Evolutionary conservation across 2,888 invertebrate genomes (phyloP).

Genomic region (Mesochorus sp.): DNA sequence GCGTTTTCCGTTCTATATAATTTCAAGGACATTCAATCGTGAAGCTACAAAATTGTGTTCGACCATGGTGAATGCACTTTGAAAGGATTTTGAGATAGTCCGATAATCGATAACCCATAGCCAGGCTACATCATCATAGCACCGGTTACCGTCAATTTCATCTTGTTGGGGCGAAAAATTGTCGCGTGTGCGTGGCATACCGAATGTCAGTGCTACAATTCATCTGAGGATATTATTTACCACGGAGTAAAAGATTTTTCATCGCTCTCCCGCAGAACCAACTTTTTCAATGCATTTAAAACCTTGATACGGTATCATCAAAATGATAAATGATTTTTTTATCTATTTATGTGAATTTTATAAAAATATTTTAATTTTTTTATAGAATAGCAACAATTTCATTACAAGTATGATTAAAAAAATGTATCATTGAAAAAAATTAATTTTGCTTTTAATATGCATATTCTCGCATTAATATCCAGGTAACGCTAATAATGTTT

Average conservation of each 20-base stretch:
- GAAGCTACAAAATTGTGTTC: conserved; percentile 31
- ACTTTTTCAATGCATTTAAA: too few relatives aligned
- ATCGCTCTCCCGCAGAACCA: too few relatives aligned
- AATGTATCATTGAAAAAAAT: too few relatives aligned
- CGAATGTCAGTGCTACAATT: conserved; percentile 21
- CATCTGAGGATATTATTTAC: conserved; percentile 22
- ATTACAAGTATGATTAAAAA: too few relatives aligned
- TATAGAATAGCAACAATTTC: too few relatives aligned
- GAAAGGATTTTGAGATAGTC: conserved; percentile 50
- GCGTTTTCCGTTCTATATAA: conserved; percentile 8
- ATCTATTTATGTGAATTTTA: too few relatives aligned
- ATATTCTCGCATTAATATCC: too few relatives aligned
- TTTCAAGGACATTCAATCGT: conserved; percentile 45
- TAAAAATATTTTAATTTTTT: too few relatives aligned
- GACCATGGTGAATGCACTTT: conserved; percentile 48
- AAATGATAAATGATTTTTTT: too few relatives aligned
- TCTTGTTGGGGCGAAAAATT: conserved; percentile 42
- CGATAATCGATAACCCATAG: conserved; percentile 53
- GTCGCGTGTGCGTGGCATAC: conserved; percentile 21
- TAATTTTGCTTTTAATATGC: too few relatives aligned
- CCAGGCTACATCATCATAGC: conserved; percentile 10
- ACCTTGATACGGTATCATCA: too few relatives aligned
- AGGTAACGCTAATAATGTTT: too few relatives aligned
- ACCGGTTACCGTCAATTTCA: conserved; percentile 28
- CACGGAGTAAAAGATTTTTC: background rate